Percentiles rank a stretch among this genome's conserved stretches.
These are phyloP conservation scores for Stegostoma tigrinum DNA, from an alignment of 2,113 vertebrate genomes.

Conservation along the genomic window DNA sequence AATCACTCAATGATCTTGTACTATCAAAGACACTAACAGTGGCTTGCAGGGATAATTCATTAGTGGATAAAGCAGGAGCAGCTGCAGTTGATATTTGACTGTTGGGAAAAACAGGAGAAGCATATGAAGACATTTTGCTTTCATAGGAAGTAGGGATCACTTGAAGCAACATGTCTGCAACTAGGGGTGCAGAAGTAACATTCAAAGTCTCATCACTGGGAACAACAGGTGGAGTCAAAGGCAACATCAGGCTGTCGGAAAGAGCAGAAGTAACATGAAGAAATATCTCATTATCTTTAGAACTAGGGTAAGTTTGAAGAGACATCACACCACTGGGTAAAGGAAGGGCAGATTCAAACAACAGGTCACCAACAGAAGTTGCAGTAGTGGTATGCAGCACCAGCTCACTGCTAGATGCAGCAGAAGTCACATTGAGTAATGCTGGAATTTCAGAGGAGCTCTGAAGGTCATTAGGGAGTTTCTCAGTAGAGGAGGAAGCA, in stretches of 20 bases:
- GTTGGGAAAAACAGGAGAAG: constrained; percentile 49
- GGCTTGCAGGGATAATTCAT: constrained; percentile 41
- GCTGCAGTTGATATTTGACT: constrained; percentile 44
- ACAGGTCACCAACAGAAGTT: constrained; percentile 50
- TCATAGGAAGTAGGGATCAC: constrained; percentile 42
- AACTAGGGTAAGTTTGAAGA: constrained; percentile 52
- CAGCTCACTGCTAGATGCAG: constrained; percentile 61
- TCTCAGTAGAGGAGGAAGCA: constrained; percentile 60
- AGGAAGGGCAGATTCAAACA: constrained; percentile 58
- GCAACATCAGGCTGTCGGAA: constrained; percentile 41
- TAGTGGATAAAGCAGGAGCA: constrained; percentile 47
- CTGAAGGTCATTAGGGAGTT: constrained; percentile 48
- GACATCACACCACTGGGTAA: constrained; percentile 61
- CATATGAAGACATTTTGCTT: constrained; percentile 40
- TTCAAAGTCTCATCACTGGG: constrained; percentile 48
- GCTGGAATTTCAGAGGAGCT: constrained; percentile 58
- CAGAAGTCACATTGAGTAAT: constrained; percentile 52
- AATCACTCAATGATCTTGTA: background rate
- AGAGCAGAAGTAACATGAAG: constrained; percentile 15
- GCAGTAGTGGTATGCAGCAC: constrained; percentile 61
- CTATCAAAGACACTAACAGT: background rate
- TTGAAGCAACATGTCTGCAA: constrained; percentile 43
- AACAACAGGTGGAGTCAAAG: constrained; percentile 50
- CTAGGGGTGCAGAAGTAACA: constrained; percentile 47
- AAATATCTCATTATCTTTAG: constrained; percentile 46